Evolutionary conservation across 2,888 invertebrate genomes (phyloP), one percentile per base, ranked within the genome.

Genomic region (Trachelus stipa): DNA sequence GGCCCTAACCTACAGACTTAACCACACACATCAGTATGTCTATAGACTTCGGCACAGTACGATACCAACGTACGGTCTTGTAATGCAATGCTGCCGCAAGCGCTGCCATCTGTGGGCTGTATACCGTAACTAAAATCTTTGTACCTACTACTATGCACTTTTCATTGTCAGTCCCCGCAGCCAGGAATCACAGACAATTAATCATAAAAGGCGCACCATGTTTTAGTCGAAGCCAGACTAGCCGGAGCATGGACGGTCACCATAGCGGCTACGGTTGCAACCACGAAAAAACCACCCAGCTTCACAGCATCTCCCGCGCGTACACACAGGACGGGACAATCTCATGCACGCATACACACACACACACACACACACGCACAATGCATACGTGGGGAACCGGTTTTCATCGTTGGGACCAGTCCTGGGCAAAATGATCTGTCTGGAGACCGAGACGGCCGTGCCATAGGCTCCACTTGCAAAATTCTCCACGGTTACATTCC

Each of bases 341-440:
- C 56, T 6, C 9, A 2, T 56, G 9, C 56, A 56, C 9, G 23
- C 56, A 56, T 4, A 40, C 23, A 40, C 40, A 56, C 9, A 40
- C 56, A 56, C 56, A 40, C 23, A 40, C 40, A 56, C 9, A 40
- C 56, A 56, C 56, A 2, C 56, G 2, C 56, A 56, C 56, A 56
- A 23, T 56, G 56, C 6, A 23, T 23, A 56, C 56, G 56, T 40
- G 56, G 23, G 56, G 56, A 56, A 56, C 56, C 56, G 56, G 56
- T 56, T 56, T 56, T 56, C 56, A 56, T 56, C 56, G 56, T 23
- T 56, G 23, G 56, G 56, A 56, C 56, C 56, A 56, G 56, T 56
- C 85, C 86, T 86, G 85, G 84, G 83, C 87, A 79, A 85, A 88
- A 87, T 84, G 85, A 87, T 88, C 85, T 84, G 88, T 88, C 88